Evolutionary conservation across 2,888 invertebrate genomes (phyloP).

Genomic region (Dasypolia templi): DNA sequence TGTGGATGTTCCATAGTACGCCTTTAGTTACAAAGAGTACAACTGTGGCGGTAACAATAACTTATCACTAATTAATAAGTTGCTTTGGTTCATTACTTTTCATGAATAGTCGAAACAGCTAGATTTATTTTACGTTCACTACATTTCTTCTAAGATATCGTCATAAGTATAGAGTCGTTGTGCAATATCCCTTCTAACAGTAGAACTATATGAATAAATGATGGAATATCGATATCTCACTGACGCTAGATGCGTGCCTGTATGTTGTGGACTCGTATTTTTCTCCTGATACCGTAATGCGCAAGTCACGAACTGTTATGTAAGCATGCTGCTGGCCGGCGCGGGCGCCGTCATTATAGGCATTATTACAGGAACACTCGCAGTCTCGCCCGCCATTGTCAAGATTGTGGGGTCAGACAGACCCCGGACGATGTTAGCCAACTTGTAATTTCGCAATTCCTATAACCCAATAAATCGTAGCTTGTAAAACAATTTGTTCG

Average conservation of each 20-base stretch:
- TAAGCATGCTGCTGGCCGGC: constrained; percentile 88
- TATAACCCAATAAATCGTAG: constrained; percentile 87
- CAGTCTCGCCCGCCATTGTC: constrained; percentile 87
- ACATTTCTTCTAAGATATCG: background rate
- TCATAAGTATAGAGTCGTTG: background rate
- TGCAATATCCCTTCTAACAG: background rate
- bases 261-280: constrained; percentile 81
- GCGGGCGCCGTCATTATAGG: constrained; percentile 87
- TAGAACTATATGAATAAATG: constrained; percentile 8
- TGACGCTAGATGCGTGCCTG: constrained; percentile 73
- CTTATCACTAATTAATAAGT: constrained; percentile 9
- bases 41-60: constrained; percentile 8
- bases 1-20: constrained; percentile 29
- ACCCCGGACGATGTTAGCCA: constrained; percentile 80
- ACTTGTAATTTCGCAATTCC: constrained; percentile 88
- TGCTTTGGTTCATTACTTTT: constrained; percentile 12
- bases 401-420: constrained; percentile 89
- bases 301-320: constrained; percentile 90
- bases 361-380: constrained; percentile 87
- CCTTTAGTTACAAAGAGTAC: constrained; percentile 15
- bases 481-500: constrained; percentile 87
- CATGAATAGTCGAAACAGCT: background rate
- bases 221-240: constrained; percentile 26
- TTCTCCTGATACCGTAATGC: constrained; percentile 89
- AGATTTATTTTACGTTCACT: background rate